Conservation (phyloP, 1,140 invertebrate genomes). For the Sycophaga agraensis region DNA sequence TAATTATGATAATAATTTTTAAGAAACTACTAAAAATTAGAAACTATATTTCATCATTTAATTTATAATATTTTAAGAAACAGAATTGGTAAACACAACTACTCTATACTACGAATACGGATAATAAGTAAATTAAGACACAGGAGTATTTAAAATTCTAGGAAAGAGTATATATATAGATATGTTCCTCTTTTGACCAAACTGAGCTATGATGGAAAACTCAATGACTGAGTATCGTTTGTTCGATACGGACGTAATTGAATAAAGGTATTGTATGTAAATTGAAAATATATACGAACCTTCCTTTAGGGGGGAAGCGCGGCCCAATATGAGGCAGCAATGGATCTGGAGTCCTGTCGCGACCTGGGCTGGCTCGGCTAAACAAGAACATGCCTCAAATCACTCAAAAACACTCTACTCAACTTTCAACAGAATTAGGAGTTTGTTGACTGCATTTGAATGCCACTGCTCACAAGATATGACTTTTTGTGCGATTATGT, state of each 20-base stretch:
- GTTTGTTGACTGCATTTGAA: background rate
- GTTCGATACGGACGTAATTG: too few relatives aligned
- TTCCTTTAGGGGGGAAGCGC: slow-evolving; percentile 79
- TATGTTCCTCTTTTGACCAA: too few relatives aligned
- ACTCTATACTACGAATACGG: too few relatives aligned
- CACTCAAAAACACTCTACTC: slow-evolving; percentile 56
- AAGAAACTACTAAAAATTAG: background rate
- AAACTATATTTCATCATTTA: background rate
- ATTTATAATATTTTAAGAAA: too few relatives aligned
- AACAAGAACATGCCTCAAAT: slow-evolving; percentile 64
- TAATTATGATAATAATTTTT: background rate
- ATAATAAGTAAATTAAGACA: too few relatives aligned
- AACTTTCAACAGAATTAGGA: slow-evolving; percentile 31
- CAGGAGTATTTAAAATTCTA: too few relatives aligned
- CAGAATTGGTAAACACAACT: too few relatives aligned
- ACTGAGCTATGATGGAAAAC: too few relatives aligned
- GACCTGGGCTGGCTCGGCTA: slow-evolving; percentile 81
- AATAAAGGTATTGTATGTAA: background rate
- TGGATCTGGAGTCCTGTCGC: slow-evolving; percentile 76
- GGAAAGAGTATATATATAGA: too few relatives aligned
- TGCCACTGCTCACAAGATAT: too few relatives aligned
- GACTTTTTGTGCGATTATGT: too few relatives aligned
- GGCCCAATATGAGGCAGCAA: slow-evolving; percentile 83
- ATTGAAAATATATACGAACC: slow-evolving; percentile 61
- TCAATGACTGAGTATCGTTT: too few relatives aligned